Base-by-base conservation (phyloP, 2,888 invertebrate genomes). In the Diarsia rubi region DNA sequence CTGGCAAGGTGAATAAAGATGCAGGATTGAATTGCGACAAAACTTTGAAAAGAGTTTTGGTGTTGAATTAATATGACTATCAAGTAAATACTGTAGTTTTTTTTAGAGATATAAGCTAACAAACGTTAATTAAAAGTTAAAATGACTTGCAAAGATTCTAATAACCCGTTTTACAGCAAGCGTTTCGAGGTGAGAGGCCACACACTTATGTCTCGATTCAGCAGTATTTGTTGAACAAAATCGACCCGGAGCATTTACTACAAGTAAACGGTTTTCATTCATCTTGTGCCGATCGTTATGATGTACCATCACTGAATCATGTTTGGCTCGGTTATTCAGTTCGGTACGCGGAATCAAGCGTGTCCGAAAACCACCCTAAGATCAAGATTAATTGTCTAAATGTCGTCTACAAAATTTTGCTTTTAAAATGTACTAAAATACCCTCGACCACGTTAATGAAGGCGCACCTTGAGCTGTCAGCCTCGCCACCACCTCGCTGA, bases 401-500 rank as follows among this genome's bases (percentile, higher is more conserved):
- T 24, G 21, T 24, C 31, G 24, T 37, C 6, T 8, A 19, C 3
- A 4, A 72, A 19, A 54, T 44, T n/a, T 6, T 31, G 4, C 5
- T 44, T 27, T 73, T 45, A 14, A n/a, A 44, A 31, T 47, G 37
- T 42, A n/a, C 16, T 47, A 19, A 47, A n/a, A 19, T 59, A 27
- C 9, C 37, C 73, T 73, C 16, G 4, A 12, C 19, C 27, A 24
- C 27, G 9, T 24, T 75, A 60, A 74, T 27, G 42, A 44, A 21
- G 47, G 31, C 2, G 31, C 9, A 14, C 49, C 59, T 62, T 62
- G 62, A 62, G 44, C 49, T 75, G 49, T 75, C 49, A 62, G 49
- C 44, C n/a, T 37, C 14, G 24, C 44, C 2, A 16, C 21, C 59
- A n/a, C n/a, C 42, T 14, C 44, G 31, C 24, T 37, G 63, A 62